Evolutionary conservation across 2,797 vertebrate genomes (phyloP).

Genomic region (Myotis vivesi): DNA sequence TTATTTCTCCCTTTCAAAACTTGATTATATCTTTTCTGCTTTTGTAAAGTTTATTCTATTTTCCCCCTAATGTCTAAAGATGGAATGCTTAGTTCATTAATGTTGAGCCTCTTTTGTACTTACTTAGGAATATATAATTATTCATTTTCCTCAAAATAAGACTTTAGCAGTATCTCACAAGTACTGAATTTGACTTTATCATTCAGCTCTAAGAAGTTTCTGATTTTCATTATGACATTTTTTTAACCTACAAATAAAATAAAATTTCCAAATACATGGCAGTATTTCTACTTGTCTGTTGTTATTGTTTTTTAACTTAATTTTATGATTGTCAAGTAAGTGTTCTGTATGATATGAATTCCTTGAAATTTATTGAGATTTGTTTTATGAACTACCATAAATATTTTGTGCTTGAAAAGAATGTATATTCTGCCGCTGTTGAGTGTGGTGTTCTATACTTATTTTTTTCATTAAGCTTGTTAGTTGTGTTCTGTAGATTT

Average conservation of each 20-base stretch:
- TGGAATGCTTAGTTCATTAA: not conserved
- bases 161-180: not conserved
- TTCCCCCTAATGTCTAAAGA: not conserved
- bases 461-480: conserved; percentile 1
- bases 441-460: not conserved
- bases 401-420: not conserved
- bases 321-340: conserved; percentile 30
- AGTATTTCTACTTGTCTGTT: not conserved
- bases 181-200: not conserved
- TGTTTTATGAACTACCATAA: not conserved
- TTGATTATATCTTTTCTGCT: not conserved
- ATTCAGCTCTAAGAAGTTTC: not conserved
- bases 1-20: not conserved
- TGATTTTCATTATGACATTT: not conserved
- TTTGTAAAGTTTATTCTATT: conserved; percentile 14
- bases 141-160: not conserved
- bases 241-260: not conserved
- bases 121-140: not conserved
- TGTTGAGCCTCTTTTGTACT: conserved; percentile 9
- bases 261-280: not conserved
- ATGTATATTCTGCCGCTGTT: not conserved
- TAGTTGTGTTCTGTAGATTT: not conserved
- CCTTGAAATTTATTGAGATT: not conserved
- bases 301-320: conserved; percentile 12
- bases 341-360: not conserved